phyloP scores from a whole-genome alignment of 2,113 vertebrate species.

The Oxyruncus cristatus region DNA sequence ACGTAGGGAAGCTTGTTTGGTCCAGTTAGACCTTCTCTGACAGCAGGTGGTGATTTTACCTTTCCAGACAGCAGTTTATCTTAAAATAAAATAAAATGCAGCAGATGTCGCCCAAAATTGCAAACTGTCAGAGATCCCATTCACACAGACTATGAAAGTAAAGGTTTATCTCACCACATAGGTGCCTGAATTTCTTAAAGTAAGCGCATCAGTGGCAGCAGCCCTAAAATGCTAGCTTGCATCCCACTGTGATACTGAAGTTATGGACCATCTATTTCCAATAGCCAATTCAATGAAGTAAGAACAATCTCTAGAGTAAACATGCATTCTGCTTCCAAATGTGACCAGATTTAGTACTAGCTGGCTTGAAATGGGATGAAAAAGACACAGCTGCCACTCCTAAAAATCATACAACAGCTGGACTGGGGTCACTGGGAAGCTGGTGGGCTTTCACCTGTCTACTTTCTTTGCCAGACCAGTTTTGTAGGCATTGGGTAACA shows the following conservation, averaged over 20 bases:
- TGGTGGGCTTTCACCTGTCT: not conserved
- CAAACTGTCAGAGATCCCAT: not conserved
- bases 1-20: not conserved
- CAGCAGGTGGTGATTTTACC: not conserved
- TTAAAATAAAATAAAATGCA: not conserved
- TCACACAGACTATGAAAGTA: not conserved
- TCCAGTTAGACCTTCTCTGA: not conserved
- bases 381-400: fast-evolving
- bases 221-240: not conserved
- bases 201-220: not conserved
- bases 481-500: not conserved
- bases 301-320: not conserved
- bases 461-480: not conserved
- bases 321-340: not conserved
- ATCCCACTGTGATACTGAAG: not conserved
- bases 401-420: not conserved
- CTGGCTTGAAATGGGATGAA: not conserved
- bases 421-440: not conserved
- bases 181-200: not conserved
- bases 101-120: not conserved
- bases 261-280: not conserved
- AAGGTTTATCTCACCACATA: not conserved
- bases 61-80: not conserved
- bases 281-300: not conserved
- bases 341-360: not conserved